Evolutionary conservation across 2,113 vertebrate genomes (phyloP).

Genomic region (Holacanthus passer): DNA sequence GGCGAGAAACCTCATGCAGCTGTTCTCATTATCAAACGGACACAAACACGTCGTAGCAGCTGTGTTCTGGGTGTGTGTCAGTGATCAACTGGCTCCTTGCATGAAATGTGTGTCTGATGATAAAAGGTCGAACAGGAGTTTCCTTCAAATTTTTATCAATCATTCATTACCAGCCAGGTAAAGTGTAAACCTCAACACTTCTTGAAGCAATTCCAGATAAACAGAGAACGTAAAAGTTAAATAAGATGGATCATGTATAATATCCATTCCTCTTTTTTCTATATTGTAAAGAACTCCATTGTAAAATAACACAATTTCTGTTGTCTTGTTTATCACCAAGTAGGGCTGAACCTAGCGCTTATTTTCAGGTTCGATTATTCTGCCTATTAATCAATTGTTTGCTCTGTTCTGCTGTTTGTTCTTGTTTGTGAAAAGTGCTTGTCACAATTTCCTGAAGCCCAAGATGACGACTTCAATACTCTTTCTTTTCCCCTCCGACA

Average conservation of each 20-base stretch:
- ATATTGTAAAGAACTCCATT: neutral
- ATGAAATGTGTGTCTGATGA: neutral
- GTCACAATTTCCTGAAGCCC: no score
- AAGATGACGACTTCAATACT: neutral
- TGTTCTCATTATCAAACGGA: conserved; percentile 51
- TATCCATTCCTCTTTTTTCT: neutral
- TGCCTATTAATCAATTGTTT: neutral
- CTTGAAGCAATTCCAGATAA: neutral
- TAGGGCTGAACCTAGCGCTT: neutral
- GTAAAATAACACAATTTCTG: neutral
- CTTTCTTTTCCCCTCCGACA: neutral
- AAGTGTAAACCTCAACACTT: neutral
- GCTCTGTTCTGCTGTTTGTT: neutral
- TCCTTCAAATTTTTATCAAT: conserved; percentile 33
- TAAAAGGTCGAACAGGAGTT: neutral
- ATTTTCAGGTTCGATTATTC: no score
- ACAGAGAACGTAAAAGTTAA: conserved; percentile 4
- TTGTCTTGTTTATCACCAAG: neutral
- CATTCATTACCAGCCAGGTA: neutral
- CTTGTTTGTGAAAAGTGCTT: neutral
- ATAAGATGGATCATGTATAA: neutral
- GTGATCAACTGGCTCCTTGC: neutral
- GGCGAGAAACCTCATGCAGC: conserved; percentile 48
- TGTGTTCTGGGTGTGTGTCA: conserved; percentile 9
- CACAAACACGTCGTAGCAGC: conserved; percentile 34